Evolutionary conservation across 1,140 invertebrate genomes (phyloP), one percentile per base, ranked within the genome.

Genomic region (Pseudachorutes palmiensis): DNA sequence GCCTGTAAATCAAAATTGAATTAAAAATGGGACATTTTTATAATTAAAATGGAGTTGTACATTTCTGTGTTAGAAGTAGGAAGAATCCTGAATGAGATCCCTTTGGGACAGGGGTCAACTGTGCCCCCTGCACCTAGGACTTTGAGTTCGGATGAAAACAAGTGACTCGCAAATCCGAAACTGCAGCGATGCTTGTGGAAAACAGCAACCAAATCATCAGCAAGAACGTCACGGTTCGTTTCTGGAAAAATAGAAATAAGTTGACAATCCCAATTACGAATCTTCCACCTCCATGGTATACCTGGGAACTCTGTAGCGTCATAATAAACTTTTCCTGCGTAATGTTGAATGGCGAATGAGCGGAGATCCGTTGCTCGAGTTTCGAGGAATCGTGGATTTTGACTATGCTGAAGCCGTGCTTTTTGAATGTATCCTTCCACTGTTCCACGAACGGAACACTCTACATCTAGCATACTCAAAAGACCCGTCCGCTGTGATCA

Each of bases 121-220:
- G 51, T 55, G 70, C 92, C 90, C 65, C 87, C 82, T 2, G 88
- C 86, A 76, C 89, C 91, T 16, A 94, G 79, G 0, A 90, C 88
- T 80, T 94, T 94, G 33, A 96, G 79, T 77, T 97, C 93, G 45
- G 88, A 89, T 0, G 92, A 91, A 78, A 97, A 97, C 0, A 97
- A 80, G 78, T 96, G 92, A 2, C 91, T 93, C 0, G 91, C 93
- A 78, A 97, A 97, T 12, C 93, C 93, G 79, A 97, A 97, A 75
- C 91, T 93, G 77, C 93, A 97, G 48, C 85, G 87, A 70, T 92
- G 88, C 74, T 93, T 92, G 78, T 95, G 91, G 79, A 97, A 96
- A 0, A 94, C 91, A 1, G 88, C 87, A 0, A 97, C 88, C 64
- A 96, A 79, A 76, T 96, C 92, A 77, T 96, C 92, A 3, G 91